Conservation (phyloP, 2,888 invertebrate genomes). For the Metalampra italica region DNA sequence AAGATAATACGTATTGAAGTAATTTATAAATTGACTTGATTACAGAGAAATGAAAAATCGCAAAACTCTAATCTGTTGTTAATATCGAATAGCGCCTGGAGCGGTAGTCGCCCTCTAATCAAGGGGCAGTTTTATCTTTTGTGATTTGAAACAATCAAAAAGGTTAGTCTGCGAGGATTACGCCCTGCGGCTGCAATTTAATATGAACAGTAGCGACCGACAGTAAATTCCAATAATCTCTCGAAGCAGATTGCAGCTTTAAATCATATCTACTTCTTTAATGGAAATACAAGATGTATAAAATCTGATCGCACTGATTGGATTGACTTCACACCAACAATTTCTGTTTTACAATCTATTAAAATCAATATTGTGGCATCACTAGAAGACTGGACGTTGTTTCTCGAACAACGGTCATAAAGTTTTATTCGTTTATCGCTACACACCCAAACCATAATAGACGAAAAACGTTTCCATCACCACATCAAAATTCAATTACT, state of each 20-base stretch:
- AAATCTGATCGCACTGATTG: neutral
- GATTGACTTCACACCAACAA: neutral
- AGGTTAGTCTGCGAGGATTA: constrained; percentile 41
- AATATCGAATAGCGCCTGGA: constrained; percentile 37
- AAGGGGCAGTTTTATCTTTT: constrained; percentile 62
- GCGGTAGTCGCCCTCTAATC: constrained; percentile 60
- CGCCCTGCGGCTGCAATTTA: constrained; percentile 41
- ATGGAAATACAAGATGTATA: neutral
- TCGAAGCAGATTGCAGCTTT: constrained; percentile 9
- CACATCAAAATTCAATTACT: constrained; percentile 54
- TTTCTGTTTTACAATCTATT: neutral
- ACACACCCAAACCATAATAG: constrained; percentile 44
- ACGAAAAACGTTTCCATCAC: constrained; percentile 44
- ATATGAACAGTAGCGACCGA: constrained; percentile 51
- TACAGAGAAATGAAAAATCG: constrained; percentile 40
- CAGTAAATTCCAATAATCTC: constrained; percentile 33
- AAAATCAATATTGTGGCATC: neutral
- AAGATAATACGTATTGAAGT: constrained; percentile 1
- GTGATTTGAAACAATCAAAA: constrained; percentile 59
- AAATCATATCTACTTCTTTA: constrained; percentile 10
- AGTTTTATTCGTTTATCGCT: constrained; percentile 41
- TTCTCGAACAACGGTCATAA: constrained; percentile 14
- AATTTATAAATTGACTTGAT: constrained; percentile 19
- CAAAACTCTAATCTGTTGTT: constrained; percentile 22
- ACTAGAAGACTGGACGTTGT: constrained; percentile 2